A percentile compares a stretch with the other conserved stretches of the same genome.
phyloP scores from a whole-genome alignment of 2,797 vertebrate species.

The Poecilia picta region DNA sequence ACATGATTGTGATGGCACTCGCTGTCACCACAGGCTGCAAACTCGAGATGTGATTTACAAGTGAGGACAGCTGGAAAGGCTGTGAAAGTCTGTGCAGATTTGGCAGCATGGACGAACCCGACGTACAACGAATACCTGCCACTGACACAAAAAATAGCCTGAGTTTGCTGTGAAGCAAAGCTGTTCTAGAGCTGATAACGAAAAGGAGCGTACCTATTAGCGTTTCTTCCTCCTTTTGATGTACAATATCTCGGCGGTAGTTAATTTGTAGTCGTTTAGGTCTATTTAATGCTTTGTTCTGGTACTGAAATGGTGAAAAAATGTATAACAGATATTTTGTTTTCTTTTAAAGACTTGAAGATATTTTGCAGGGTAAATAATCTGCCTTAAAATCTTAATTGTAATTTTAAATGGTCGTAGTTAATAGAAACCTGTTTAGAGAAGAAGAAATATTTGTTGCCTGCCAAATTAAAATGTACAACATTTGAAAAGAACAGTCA shows the following conservation, averaged over 20 bases:
- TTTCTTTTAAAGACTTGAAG: conserved; percentile 11
- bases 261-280: conserved; percentile 18
- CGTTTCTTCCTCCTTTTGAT: conserved; percentile 1
- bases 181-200: neutral
- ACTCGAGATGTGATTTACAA: conserved; percentile 61
- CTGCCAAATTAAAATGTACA: conserved; percentile 15
- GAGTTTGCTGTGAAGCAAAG: neutral
- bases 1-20: conserved; percentile 39
- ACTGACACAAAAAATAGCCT: neutral
- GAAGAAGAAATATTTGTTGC: neutral
- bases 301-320: neutral
- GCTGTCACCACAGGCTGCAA: conserved; percentile 52
- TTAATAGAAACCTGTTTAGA: neutral
- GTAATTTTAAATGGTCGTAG: neutral
- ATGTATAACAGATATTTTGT: conserved; percentile 26
- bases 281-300: conserved; percentile 13
- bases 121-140: neutral
- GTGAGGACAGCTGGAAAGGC: conserved; percentile 66
- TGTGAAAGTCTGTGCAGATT: conserved; percentile 10
- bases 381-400: neutral
- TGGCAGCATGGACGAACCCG: neutral
- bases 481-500: conserved; percentile 23
- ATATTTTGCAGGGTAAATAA: conserved; percentile 10
- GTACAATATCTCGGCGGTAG: neutral
- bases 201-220: neutral